Base-by-base conservation (phyloP, 2,888 invertebrate genomes). In the Andrena camellia region DNA sequence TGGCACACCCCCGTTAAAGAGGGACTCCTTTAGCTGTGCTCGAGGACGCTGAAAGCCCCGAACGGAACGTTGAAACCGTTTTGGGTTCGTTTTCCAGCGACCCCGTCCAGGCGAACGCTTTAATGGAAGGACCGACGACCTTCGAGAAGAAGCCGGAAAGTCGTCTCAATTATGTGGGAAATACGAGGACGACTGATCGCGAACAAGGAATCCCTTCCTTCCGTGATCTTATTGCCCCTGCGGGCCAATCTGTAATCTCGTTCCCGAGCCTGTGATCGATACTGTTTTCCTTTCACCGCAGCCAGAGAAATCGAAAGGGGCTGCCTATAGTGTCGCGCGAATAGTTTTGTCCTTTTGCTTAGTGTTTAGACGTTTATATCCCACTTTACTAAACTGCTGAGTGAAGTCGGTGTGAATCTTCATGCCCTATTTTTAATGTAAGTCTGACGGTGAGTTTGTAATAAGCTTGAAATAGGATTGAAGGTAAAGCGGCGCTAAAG, bases 1-100 rank as follows among this genome's bases (percentile, higher is more conserved):
- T 33, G 57, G 26, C 35, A 26, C 20, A 52, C 50, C 42, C 63
- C 26, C 64, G 54, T 62, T 33, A 33, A 74, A 67, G 76, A 67
- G 70, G 57, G 72, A 67, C 50, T 67, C 71, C 80, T 82, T 83
- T 67, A 69, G 67, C 68, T 10, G 54, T 31, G 66, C 66, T 60
- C 26, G n/a, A 63, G 66, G 17, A 48, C 59, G 62, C 54, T 85
- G 64, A 82, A 73, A 70, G 78, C 78, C 57, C 57, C 23, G 63
- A 82, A 57, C 31, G 69, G 50, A 23, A 66, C 70, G 68, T 10
- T 81, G 74, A 85, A 85, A 78, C 76, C 68, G 54, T 73, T 68
- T 64, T 33, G 48, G 68, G n/a, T 64, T 64, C 54, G 78, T 78
- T 67, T 17, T 48, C 59, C 59, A 54, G 33, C 17, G 23, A 54